A percentile compares a stretch with the other conserved stretches of the same genome.
Evolutionary conservation across 2,113 vertebrate species (phyloP).

Genomic region (Pseudopipra pipra): DNA sequence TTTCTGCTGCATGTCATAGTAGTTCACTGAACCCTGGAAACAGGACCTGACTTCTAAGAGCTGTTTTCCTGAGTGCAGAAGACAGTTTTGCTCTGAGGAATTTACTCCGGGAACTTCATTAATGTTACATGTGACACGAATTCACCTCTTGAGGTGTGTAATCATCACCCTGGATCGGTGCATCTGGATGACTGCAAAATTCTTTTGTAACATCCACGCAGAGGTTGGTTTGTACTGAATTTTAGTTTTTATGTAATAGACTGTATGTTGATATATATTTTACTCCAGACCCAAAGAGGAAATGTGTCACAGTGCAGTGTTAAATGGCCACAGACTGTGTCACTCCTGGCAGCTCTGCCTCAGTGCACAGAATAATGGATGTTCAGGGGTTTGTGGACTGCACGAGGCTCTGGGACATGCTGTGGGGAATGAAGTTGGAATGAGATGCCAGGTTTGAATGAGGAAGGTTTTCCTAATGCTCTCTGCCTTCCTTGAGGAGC

Average conservation of each 20-base stretch:
- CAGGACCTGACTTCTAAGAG: neutral
- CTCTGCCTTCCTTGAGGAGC: neutral
- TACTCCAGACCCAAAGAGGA: neutral
- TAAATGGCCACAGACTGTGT: neutral
- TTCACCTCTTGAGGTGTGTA: neutral
- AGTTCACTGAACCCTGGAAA: neutral
- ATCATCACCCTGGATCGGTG: neutral
- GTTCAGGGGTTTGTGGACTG: neutral
- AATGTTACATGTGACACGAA: neutral
- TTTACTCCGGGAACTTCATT: neutral
- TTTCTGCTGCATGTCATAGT: neutral
- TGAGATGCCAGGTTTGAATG: neutral
- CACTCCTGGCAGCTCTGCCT: neutral
- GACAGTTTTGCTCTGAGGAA: neutral
- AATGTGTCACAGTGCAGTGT: neutral
- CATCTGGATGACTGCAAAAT: neutral
- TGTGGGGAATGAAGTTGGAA: neutral
- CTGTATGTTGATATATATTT: neutral
- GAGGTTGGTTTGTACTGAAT: neutral
- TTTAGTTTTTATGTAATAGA: neutral
- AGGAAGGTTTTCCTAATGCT: neutral
- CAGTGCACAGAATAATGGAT: neutral
- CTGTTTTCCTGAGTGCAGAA: neutral
- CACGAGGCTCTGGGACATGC: neutral
- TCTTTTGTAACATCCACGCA: neutral